A percentile compares a stretch with the other conserved stretches of the same genome.
These are phyloP conservation scores for Pomacea canaliculata DNA, from an alignment of 2,888 invertebrate species.

Conservation along the genomic window DNA sequence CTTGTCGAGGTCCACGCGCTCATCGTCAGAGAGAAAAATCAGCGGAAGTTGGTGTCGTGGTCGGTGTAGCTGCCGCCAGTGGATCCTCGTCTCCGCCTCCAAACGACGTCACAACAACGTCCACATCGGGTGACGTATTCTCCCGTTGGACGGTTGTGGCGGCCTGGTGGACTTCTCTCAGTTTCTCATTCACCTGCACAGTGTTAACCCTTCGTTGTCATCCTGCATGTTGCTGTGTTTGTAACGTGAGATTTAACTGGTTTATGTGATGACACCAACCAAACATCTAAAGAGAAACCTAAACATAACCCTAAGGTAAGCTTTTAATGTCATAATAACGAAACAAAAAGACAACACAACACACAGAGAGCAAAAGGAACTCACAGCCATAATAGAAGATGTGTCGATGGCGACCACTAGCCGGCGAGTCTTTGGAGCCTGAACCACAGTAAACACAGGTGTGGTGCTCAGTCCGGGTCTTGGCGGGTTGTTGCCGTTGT, in stretches of 20 bases:
- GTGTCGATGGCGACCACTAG: conserved; percentile 46
- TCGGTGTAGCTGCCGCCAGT: conserved; percentile 8
- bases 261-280: too few species aligned
- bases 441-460: conserved; percentile 47
- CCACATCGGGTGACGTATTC: conserved; percentile 17
- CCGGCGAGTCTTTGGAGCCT: conserved; percentile 32
- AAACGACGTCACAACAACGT: conserved; percentile 12
- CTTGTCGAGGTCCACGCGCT: too few species aligned
- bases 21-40: too few species aligned
- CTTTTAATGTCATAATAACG: too few species aligned
- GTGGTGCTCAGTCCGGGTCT: conserved; percentile 25
- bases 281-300: too few species aligned
- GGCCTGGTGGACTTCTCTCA: conserved; percentile 34
- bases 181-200: conserved; percentile 29
- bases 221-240: too few species aligned
- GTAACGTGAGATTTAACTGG: too few species aligned
- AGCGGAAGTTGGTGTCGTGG: not conserved
- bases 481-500: conserved; percentile 26
- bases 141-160: conserved; percentile 36
- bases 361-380: not conserved
- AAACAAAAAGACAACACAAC: too few species aligned
- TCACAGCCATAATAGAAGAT: conserved; percentile 40
- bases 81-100: not conserved
- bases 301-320: too few species aligned
- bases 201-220: not conserved